Percentiles rank a stretch among this genome's conserved stretches.
phyloP scores from a whole-genome alignment of 2,888 invertebrate genomes.

The Ditula angustiorana region DNA sequence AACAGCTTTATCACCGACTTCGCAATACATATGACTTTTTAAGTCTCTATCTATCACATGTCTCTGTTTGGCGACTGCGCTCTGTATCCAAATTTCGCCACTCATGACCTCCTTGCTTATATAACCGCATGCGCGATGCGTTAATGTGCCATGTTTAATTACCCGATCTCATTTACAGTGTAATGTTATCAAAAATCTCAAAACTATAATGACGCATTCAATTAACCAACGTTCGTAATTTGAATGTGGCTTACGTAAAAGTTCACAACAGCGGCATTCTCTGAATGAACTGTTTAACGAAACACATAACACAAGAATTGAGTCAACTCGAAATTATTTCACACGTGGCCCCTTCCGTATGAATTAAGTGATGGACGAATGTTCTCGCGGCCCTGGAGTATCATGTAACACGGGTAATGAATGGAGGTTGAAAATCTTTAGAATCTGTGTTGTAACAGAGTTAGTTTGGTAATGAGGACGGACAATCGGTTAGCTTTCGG shows the following conservation, averaged over 20 bases:
- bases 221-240: constrained; percentile 70
- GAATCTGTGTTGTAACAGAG: constrained; percentile 43
- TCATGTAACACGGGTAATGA: constrained; percentile 53
- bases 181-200: constrained; percentile 38
- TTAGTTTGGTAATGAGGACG: constrained; percentile 43
- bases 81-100: constrained; percentile 29
- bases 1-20: constrained; percentile 6
- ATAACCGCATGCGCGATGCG: constrained; percentile 32
- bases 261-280: constrained; percentile 53
- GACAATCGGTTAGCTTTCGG: constrained; percentile 10
- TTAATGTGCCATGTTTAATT: constrained; percentile 33
- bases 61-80: neutral
- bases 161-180: constrained; percentile 32
- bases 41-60: neutral
- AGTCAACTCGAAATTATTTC: constrained; percentile 52
- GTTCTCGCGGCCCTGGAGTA: constrained; percentile 44
- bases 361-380: constrained; percentile 43
- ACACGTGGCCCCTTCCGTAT: constrained; percentile 61
- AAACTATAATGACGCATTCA: constrained; percentile 53
- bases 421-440: constrained; percentile 46
- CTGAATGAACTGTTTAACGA: constrained; percentile 70
- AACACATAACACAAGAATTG: constrained; percentile 54
- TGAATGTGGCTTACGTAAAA: constrained; percentile 66
- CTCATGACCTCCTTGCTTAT: constrained; percentile 35
- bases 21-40: neutral